Conservation (phyloP, 2,113 vertebrate species). For the Cranoglanis bouderius region DNA sequence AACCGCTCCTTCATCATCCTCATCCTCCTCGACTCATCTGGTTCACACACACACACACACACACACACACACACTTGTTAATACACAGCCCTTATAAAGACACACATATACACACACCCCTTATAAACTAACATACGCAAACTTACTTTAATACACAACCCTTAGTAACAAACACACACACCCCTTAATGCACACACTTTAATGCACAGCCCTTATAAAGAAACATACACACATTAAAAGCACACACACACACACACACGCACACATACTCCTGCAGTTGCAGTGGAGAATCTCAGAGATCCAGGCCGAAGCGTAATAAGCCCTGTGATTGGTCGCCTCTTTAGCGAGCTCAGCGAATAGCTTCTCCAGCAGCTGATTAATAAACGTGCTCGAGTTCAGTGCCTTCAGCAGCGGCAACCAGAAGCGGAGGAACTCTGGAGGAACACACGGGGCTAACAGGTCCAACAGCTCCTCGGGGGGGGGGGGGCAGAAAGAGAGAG, state of each 20-base stretch:
- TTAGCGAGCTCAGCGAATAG: constrained; percentile 78
- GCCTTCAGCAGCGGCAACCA: constrained; percentile 88
- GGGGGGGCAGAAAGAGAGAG: not conserved
- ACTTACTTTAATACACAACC: not conserved
- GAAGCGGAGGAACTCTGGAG: constrained; percentile 79
- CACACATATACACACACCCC: not conserved
- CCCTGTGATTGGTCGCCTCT: constrained; percentile 66
- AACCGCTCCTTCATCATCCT: constrained; percentile 75
- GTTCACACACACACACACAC: constrained; percentile 14
- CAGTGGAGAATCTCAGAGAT: constrained; percentile 82
- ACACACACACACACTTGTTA: not conserved
- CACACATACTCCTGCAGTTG: constrained; percentile 70
- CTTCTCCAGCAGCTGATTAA: constrained; percentile 83
- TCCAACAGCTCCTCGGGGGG: constrained; percentile 1
- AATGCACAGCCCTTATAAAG: no score
- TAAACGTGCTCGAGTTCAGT: constrained; percentile 79
- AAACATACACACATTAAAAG: not conserved
- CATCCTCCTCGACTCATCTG: constrained; percentile 67
- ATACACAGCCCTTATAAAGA: not conserved
- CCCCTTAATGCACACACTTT: not conserved
- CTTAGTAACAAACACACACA: not conserved
- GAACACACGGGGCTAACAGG: constrained; percentile 64
- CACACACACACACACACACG: not conserved
- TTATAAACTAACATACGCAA: not conserved
- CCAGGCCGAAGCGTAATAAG: constrained; percentile 85